Percentiles rank a stretch among this genome's conserved stretches.
Conservation (phyloP, 2,113 vertebrate genomes). For the Hyperopisus bebe region DNA sequence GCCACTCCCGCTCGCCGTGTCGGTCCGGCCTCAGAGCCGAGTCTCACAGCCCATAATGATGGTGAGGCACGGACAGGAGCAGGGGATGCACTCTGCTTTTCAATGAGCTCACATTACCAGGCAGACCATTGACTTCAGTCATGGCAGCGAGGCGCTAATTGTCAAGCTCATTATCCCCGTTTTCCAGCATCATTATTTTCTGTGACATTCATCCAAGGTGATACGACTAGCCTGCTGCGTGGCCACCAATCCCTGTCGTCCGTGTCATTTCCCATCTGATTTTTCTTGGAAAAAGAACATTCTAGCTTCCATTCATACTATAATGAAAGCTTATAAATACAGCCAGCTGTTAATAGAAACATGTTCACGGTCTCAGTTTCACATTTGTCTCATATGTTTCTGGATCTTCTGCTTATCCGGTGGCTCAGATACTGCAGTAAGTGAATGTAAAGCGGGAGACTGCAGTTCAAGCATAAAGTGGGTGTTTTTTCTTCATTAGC, state of each 20-base stretch:
- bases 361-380: background rate
- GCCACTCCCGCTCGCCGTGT: background rate
- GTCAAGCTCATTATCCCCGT: constrained; percentile 25
- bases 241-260: background rate
- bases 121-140: constrained; percentile 27
- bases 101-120: constrained; percentile 27
- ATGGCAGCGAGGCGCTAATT: constrained; percentile 19
- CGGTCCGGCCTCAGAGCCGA: background rate
- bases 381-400: background rate
- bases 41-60: constrained; percentile 1
- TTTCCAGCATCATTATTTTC: constrained; percentile 18
- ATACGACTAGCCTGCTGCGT: background rate
- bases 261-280: background rate
- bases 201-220: constrained; percentile 28
- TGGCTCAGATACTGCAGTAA: background rate
- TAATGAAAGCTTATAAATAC: background rate
- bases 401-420: background rate
- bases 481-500: background rate
- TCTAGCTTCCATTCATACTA: background rate
- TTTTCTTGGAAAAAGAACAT: background rate
- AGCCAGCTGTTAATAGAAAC: background rate
- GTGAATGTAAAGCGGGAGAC: background rate
- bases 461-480: background rate
- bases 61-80: background rate
- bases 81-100: constrained; percentile 9